Evolutionary conservation across 2,797 vertebrate genomes (phyloP).

Genomic region (Leptoclinus maculatus): DNA sequence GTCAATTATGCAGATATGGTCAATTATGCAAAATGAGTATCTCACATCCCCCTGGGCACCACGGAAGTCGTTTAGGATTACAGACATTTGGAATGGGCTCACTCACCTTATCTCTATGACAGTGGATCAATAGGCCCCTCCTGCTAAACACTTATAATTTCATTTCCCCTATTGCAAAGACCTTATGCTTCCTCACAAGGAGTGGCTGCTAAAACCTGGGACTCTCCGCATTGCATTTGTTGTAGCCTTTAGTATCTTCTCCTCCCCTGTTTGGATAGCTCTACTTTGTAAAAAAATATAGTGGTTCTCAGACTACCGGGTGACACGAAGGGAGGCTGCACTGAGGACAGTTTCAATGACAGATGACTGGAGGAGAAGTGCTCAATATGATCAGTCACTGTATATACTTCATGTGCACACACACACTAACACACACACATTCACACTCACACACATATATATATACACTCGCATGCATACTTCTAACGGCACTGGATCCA

Average conservation of each 20-base stretch:
- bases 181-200: conserved; percentile 25
- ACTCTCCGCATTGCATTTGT: conserved; percentile 8
- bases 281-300: conserved; percentile 25
- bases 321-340: conserved; percentile 28
- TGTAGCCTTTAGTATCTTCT: conserved; percentile 10
- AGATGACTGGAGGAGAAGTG: conserved; percentile 34
- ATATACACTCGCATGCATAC: background rate
- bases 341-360: conserved; percentile 41
- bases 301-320: conserved; percentile 34
- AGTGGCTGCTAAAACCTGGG: conserved; percentile 20
- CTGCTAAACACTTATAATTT: conserved; percentile 67
- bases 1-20: conserved; percentile 38
- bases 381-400: conserved; percentile 43
- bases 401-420: background rate
- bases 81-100: conserved; percentile 54
- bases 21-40: conserved; percentile 49
- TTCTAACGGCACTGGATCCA: background rate
- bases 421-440: background rate
- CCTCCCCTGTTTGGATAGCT: conserved; percentile 3
- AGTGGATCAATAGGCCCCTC: conserved; percentile 67
- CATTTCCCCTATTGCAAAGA: conserved; percentile 49
- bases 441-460: background rate
- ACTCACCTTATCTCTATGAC: conserved; percentile 63
- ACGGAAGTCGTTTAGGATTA: conserved; percentile 61
- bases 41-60: conserved; percentile 29